Base-by-base conservation (phyloP, 2,888 invertebrate genomes). In the Ophion ventricosus region DNA sequence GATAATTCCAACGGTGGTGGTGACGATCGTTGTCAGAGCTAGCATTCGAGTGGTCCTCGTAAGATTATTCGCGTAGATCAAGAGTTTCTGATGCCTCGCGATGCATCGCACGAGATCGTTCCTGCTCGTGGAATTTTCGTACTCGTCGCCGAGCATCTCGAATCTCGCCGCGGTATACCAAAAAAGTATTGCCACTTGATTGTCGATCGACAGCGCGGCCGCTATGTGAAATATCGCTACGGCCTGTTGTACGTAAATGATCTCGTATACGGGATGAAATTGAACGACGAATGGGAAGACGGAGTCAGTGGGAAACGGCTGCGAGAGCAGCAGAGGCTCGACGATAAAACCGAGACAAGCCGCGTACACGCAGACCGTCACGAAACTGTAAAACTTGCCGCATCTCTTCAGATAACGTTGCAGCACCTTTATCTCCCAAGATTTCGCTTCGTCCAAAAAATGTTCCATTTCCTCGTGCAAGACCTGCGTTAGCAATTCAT, bases 261-360 rank as follows among this genome's bases (percentile, higher is more conserved):
- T 54, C 29, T 80, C 82, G 20, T 82, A 79, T 0, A 88, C 10
- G 0, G 85, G 81, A 56, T 80, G 77, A 40, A 81, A 20, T 17
- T 91, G 80, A 1, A 89, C 81, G 1, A 82, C 26, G 80, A 92
- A 92, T n/a, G 92, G 92, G 85, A 91, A 92, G 49, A 87, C 86
- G 0, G 88, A 86, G 59, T 90, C 88, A 0, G 89, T 88, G 11
- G 92, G 92, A 49, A 92, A 88, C 2, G 87, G 59, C 61, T 89
- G 89, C 0, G 84, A 74, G 0, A 87, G 83, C 11, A 91, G 72
- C 17, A 91, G 8, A 1, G 92, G 92, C 2, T 88, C 88, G 4
- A 85, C 23, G 49, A 89, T 88, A 14, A 90, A 88, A 11, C 82
- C 64, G 2, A 87, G 7, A 49, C 88, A 78, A 14, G 87, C 87